Percentiles rank a stretch among this genome's conserved stretches.
These are phyloP conservation scores for Chelonus insularis DNA, from an alignment of 1,140 invertebrate species.

Conservation along the genomic window DNA sequence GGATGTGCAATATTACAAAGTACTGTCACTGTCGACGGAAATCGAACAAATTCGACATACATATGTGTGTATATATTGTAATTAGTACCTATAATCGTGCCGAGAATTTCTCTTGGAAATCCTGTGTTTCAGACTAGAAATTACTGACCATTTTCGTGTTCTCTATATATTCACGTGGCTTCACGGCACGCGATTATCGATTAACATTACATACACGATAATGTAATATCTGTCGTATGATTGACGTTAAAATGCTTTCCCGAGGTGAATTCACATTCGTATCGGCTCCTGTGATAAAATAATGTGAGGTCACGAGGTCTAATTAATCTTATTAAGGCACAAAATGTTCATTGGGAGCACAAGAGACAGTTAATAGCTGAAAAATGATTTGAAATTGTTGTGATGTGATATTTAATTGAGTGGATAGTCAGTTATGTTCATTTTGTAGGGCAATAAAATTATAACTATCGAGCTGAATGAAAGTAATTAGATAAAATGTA, in stretches of 20 bases:
- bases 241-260: slow-evolving; percentile 8
- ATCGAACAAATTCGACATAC: too few species aligned
- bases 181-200: slow-evolving; percentile 32
- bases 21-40: too few species aligned
- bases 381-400: too few species aligned
- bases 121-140: slow-evolving; percentile 26
- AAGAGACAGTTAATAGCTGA: too few species aligned
- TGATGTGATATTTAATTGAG: too few species aligned
- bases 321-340: too few species aligned
- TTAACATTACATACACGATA: slow-evolving; percentile 29
- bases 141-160: slow-evolving; percentile 23
- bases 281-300: background rate
- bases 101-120: slow-evolving; percentile 26
- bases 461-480: too few species aligned
- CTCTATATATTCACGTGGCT: slow-evolving; percentile 8
- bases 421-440: too few species aligned
- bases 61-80: slow-evolving; percentile 18
- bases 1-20: too few species aligned
- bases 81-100: slow-evolving; percentile 29
- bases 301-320: background rate
- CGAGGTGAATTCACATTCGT: background rate
- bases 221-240: slow-evolving; percentile 31
- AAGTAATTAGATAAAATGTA: too few species aligned
- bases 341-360: too few species aligned
- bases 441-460: too few species aligned